Evolutionary conservation across 2,888 invertebrate genomes (phyloP), one percentile per base, ranked within the genome.

Genomic region (Abscondita cerata): DNA sequence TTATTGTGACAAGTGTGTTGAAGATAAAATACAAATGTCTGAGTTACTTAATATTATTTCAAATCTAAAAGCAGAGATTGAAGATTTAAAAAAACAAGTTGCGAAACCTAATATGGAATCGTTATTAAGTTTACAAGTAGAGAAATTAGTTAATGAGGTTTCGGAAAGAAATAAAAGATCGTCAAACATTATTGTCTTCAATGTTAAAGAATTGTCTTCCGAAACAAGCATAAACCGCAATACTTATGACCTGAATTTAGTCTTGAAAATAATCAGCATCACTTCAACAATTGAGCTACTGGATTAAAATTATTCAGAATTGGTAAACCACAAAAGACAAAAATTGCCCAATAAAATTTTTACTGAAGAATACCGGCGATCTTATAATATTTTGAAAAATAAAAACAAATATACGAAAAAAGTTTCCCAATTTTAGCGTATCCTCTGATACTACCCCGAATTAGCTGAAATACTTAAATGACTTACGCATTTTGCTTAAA

Each of bases 341-440:
- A 47, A 25, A 47, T 47, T 25, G 47, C 11, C 47, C 47, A 1
- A 25, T 47, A 2, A 47, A 47, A 47, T 9, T 47, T n/a, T 20
- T 47, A 9, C 20, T 18, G 18, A 47, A 2, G 6, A 47, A 47
- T 47, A 1, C 11, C 5, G 5, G 2, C 5, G 19, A 47, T 20
- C 6, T 25, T 18, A 25, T 12, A 12, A 12, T 4, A 11, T 11
- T 47, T 1, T 25, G 18, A 47, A 47, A 47, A 47, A 19, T 20
- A 8, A 47, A 47, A 47, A 5, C 20, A 12, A 47, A 47, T 20
- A 3, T 47, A 12, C 16, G 1, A 4, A 13, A 5, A 3, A 47
- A 25, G 20, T 47, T 25, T n/a, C n/a, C 13, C 6, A 4, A 1
- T 6, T 3, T 20, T 11, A 8, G n/a, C 3, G 13, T 16, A 13